Conservation (phyloP, 2,113 vertebrate species). For the Cisticola juncidis region DNA sequence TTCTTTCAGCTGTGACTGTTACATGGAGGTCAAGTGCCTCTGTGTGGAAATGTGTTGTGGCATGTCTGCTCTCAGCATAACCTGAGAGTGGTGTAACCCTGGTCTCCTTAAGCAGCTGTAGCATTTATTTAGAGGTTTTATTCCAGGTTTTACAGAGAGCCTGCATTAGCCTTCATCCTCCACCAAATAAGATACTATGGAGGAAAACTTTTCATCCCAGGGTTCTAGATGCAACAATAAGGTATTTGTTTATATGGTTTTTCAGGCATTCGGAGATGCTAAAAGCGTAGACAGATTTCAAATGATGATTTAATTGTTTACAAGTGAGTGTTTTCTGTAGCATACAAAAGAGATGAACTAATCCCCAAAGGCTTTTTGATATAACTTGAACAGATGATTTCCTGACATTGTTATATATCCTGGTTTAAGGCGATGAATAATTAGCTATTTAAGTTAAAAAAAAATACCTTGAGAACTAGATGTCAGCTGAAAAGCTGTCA, state of each 20-base stretch:
- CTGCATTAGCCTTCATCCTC: background rate
- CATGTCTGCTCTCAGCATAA: background rate
- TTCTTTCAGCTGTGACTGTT: background rate
- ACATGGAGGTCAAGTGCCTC: background rate
- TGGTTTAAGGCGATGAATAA: conserved; percentile 69
- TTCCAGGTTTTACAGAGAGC: background rate
- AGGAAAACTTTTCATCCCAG: background rate
- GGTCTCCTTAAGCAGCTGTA: background rate
- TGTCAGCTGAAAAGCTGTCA: conserved; percentile 69
- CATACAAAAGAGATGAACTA: conserved; percentile 59
- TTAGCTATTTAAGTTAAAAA: conserved; percentile 68
- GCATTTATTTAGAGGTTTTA: background rate
- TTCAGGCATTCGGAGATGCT: background rate
- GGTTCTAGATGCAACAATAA: background rate
- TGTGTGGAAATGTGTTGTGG: background rate
- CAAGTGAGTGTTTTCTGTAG: conserved; percentile 45
- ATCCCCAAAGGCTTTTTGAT: conserved; percentile 57
- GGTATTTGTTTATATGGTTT: background rate
- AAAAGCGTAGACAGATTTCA: conserved; percentile 31
- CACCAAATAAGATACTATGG: background rate
- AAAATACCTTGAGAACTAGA: conserved; percentile 72
- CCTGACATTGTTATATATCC: conserved; percentile 68
- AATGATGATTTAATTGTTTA: conserved; percentile 75
- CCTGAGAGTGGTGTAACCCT: background rate
- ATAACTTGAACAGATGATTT: conserved; percentile 61